Percentiles rank a stretch among this genome's conserved stretches.
Evolutionary conservation across 37 sponge, comb jelly and placozoan genomes (phyloP).

Genomic region (Chondrilla cf. caribensis): DNA sequence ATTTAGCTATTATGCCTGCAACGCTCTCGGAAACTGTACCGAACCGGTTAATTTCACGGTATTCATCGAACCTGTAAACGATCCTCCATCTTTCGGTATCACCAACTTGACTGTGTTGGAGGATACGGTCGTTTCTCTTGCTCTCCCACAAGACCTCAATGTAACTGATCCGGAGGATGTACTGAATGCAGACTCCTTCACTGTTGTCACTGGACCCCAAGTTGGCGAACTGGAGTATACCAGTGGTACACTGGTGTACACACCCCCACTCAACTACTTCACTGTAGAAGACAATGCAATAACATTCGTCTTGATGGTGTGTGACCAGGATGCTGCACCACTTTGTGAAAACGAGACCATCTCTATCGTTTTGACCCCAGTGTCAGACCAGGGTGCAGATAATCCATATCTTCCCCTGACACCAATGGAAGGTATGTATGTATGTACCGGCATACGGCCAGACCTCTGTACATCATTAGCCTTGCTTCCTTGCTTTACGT

Average conservation of each 20-base stretch:
- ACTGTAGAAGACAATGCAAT: constrained; percentile 23
- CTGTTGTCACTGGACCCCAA: constrained; percentile 30
- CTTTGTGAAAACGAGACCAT: constrained; percentile 60
- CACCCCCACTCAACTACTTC: constrained; percentile 35
- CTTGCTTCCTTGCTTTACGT: too few relatives aligned
- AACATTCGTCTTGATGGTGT: constrained; percentile 51
- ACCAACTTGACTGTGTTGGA: constrained; percentile 47
- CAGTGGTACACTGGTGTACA: constrained; percentile 47
- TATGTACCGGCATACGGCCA: too few relatives aligned
- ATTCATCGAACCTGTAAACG: constrained; percentile 55
- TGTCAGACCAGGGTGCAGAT: background rate
- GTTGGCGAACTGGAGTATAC: constrained; percentile 54
- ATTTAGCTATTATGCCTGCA: constrained; percentile 72
- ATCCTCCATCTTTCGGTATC: constrained; percentile 72
- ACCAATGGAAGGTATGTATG: too few relatives aligned
- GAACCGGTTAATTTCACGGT: constrained; percentile 36
- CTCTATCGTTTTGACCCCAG: constrained; percentile 31
- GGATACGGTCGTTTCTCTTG: constrained; percentile 41
- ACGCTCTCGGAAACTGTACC: constrained; percentile 57
- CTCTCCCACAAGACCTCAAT: constrained; percentile 55
- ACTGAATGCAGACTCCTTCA: constrained; percentile 61
- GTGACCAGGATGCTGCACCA: constrained; percentile 57
- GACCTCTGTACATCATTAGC: too few relatives aligned
- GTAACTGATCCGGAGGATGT: constrained; percentile 69
- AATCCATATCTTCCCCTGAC: background rate